Evolutionary conservation across 1,140 invertebrate genomes (phyloP), one percentile per base, ranked within the genome.

Genomic region (Holcopasites calliopsidis): DNA sequence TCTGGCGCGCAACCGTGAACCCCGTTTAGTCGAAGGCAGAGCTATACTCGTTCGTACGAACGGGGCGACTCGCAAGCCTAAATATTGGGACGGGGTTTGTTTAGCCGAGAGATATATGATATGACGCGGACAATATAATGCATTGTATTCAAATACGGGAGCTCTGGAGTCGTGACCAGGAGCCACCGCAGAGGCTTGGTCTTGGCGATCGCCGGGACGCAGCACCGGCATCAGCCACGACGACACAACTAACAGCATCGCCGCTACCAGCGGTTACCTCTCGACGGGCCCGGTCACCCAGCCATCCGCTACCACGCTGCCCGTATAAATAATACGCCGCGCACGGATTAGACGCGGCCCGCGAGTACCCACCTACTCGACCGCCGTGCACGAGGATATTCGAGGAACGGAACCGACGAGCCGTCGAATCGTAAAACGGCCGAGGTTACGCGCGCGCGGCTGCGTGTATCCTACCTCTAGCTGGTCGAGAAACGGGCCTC

Each of bases 61-160:
- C 66, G 58, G 79, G 71, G 50, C 81, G 85, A 79, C 78, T 83
- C 83, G 84, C 78, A 85, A 88, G 87, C 90, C 91, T 91, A 91
- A 92, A 92, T 91, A 91, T 92, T 91, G 89, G 90, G 88, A 91
- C 88, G 89, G 87, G 88, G 87, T 92, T 92, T 92, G 91, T 91
- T 92, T 91, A 91, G 80, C 86, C 77, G 79, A 77, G 86, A 92
- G 91, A 92, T 92, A 92, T 92, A 92, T 91, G 90, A 91, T 91
- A 91, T 92, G 88, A 91, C 88, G 88, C 86, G 87, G 90, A 92
- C 91, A 91, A 92, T 92, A 91, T 92, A 91, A 91, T 91, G 91
- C 91, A 92, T 91, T 92, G 91, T 92, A 92, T 92, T 92, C 91
- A 92, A 91, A 92, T 92, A 91, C 89, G 71, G 90, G 89, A 91